These are phyloP conservation scores for Grus americana DNA, from an alignment of 2,113 vertebrate species.

Conservation along the genomic window DNA sequence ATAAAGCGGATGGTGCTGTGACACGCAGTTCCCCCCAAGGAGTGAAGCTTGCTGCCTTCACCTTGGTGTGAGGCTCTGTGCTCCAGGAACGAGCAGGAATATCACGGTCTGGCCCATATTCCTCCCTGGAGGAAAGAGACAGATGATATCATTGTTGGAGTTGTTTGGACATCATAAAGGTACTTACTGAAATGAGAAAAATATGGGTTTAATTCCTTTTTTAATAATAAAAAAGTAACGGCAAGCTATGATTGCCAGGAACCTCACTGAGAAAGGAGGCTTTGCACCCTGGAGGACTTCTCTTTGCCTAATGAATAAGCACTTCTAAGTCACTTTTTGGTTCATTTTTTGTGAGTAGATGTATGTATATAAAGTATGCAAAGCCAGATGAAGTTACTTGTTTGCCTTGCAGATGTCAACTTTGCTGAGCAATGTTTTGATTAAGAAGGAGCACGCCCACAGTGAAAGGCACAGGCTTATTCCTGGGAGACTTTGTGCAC, in stretches of 20 bases:
- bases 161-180: conserved; percentile 1
- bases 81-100: neutral
- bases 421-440: neutral
- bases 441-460: neutral
- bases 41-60: neutral
- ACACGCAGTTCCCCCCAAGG: neutral
- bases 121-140: neutral
- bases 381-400: neutral
- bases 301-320: neutral
- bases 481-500: neutral
- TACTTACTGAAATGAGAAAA: conserved; percentile 5
- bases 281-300: neutral
- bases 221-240: neutral
- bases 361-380: neutral
- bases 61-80: neutral
- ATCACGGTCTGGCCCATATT: neutral
- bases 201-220: neutral
- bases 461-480: neutral
- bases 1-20: neutral
- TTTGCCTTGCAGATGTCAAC: neutral
- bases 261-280: neutral
- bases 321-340: neutral
- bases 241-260: neutral
- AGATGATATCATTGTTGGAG: conserved; percentile 23
- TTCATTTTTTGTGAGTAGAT: neutral